Percentiles rank a stretch among this genome's conserved stretches.
phyloP scores from a whole-genome alignment of 1,140 invertebrate genomes.

The Ditylenchus dipsaci region DNA sequence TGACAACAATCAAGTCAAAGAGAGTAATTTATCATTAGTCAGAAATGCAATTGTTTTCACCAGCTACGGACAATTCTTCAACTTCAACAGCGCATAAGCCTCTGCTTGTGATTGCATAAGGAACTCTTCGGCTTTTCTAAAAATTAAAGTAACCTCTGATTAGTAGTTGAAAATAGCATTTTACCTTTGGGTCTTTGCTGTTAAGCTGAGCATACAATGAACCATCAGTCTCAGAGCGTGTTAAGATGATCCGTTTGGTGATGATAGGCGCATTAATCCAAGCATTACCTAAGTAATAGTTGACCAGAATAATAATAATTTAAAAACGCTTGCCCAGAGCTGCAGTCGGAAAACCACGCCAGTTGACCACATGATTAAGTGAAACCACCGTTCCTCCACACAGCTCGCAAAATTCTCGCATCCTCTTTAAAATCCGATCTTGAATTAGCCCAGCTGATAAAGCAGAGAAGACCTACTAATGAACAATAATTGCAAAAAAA shows the following conservation, averaged over 20 bases:
- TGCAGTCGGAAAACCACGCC: not conserved
- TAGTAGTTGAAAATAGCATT: not conserved
- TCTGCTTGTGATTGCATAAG: not conserved
- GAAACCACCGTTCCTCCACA: not conserved
- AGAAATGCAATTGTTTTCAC: no score
- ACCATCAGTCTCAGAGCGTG: not conserved
- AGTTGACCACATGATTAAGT: not conserved
- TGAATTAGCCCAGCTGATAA: not conserved
- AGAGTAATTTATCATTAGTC: no score
- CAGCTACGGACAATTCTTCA: not conserved
- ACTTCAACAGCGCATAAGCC: not conserved
- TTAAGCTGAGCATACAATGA: not conserved
- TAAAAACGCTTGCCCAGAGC: not conserved
- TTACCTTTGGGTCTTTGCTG: not conserved
- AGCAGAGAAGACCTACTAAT: not conserved
- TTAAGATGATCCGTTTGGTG: not conserved
- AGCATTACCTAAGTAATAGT: not conserved
- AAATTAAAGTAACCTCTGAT: not conserved
- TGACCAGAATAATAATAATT: not conserved
- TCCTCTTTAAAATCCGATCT: not conserved
- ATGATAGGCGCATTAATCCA: not conserved
- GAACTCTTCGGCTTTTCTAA: not conserved
- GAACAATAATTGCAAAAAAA: not conserved
- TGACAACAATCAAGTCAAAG: no score
- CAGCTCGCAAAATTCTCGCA: not conserved